Base-by-base conservation (phyloP, 2,888 invertebrate species). In the Agrochola litura region DNA sequence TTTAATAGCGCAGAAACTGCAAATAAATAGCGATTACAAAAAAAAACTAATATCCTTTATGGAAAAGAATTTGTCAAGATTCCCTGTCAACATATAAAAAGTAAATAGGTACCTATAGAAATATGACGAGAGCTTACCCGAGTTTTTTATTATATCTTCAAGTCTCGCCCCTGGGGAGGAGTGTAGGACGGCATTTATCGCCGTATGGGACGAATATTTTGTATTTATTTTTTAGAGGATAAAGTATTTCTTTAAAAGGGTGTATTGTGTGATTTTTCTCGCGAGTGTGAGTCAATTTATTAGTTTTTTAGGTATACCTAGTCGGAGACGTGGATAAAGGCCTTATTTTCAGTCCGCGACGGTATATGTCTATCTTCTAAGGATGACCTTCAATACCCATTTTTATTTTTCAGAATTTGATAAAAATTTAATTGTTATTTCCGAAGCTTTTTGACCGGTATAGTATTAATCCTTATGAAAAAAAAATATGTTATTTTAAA, bases 91-190 rank as follows among this genome's bases (percentile, higher is more conserved):
- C 69, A 37, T 52, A 79, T 81, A 82, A 85, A 77, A 82, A 75
- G 71, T 71, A 79, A 52, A 52, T 58, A 80, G 4, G 6, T 49
- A 16, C 16, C 0, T 14, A 16, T 49, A 49, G 16, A 49, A 80
- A 84, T 82, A 88, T 83, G 81, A 83, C 73, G 76, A 64, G 43
- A 67, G 64, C 41, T 72, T 64, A n/a, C 72, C 52, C 73, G 68
- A 75, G 72, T 73, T 83, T 89, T 88, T 86, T 83, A 89, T 88
- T 81, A 80, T 73, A 80, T 75, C 79, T 76, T 89, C 80, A 82
- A 89, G 80, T 77, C 61, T 63, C 16, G 46, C 52, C 89, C 70
- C 83, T 58, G 67, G 80, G 79, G 88, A 75, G 72, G 54, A 37
- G 56, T 64, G 61, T 69, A 79, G 79, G 73, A 76, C 71, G 67